Base-by-base conservation (phyloP, 2,113 vertebrate species). In the Falcunculus frontatus region DNA sequence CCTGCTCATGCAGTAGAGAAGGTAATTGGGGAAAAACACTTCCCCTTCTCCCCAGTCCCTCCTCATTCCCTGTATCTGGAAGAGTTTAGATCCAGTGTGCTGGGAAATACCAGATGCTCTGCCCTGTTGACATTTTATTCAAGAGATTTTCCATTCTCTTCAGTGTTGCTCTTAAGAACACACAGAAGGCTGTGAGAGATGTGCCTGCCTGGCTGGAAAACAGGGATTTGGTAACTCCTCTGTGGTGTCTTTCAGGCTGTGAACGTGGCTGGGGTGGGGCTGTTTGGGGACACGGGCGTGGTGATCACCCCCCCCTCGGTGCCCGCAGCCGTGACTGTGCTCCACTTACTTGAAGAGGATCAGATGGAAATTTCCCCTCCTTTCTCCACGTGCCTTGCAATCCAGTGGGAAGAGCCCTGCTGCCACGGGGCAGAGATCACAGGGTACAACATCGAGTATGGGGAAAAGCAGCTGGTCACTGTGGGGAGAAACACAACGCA, bases 391-490 rank as follows among this genome's bases (percentile, higher is more conserved):
- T 98, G 98, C 97, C 97, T 99, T 95, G 98, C 97, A 37, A 84
- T 99, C 84, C 97, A 97, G 4, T 99, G 98, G 98, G 97, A 98
- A 47, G 98, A 99, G 59, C 98, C 98, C 1, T 97, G 97, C 50
- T 97, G 98, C 87, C 98, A 98, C 6, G 98, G 98, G 42, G 96
- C 98, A 68, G 98, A 98, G 75, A 97, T 99, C 94, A 97, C 97
- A 32, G 98, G 98, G 16, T 99, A 99, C 93, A 98, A 98, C n/a
- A 98, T 98, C 32, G 98, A 98, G 47, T 98, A 98, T 75, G 98
- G 98, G 76, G 98, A 98, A 10, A 98, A 98, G 84, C 98, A 98
- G 87, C 93, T 98, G 33, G 75, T 98, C 22, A 95, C 96, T 72
- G 94, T 98, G 10, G 97, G 91, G 15, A 98, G 94, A 89, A 97